A percentile compares a stretch with the other conserved stretches of the same genome.
These are phyloP conservation scores for Festucalex cinctus DNA, from an alignment of 2,113 vertebrate genomes.

Conservation along the genomic window DNA sequence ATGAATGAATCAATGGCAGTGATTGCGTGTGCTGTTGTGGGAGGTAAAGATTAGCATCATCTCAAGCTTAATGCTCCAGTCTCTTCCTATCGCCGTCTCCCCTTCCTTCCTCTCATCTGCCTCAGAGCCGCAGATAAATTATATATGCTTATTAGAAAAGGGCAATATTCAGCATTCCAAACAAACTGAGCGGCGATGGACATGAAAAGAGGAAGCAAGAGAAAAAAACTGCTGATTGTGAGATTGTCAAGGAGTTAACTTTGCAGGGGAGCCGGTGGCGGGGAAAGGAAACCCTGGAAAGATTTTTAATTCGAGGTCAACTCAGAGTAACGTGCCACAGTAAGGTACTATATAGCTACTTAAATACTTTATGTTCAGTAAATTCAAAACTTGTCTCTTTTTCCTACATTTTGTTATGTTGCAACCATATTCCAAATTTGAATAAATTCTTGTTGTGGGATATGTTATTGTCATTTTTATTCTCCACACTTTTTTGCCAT, in stretches of 20 bases:
- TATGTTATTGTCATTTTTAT: too few relatives aligned
- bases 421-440: too few relatives aligned
- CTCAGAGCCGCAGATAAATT: constrained; percentile 69
- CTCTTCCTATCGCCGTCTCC: constrained; percentile 44
- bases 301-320: constrained; percentile 49
- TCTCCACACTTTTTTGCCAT: too few relatives aligned
- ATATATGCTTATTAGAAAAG: constrained; percentile 78
- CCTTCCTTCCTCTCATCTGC: constrained; percentile 31
- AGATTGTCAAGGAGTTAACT: constrained; percentile 45
- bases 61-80: constrained; percentile 50
- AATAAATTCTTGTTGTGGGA: too few relatives aligned
- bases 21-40: constrained; percentile 17
- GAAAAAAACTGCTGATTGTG: constrained; percentile 63
- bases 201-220: constrained; percentile 52
- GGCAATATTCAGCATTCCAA: constrained; percentile 73
- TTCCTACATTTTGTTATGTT: too few relatives aligned
- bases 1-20: neutral
- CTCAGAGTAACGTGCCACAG: constrained; percentile 3
- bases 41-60: constrained; percentile 54
- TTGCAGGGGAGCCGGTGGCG: constrained; percentile 42
- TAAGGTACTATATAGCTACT: constrained; percentile 2
- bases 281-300: constrained; percentile 33
- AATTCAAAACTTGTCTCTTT: neutral
- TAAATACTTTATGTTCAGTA: constrained; percentile 1
- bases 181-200: constrained; percentile 60